Evolutionary conservation across 2,888 invertebrate species (phyloP).

Genomic region (Macrosiphum euphorbiae): DNA sequence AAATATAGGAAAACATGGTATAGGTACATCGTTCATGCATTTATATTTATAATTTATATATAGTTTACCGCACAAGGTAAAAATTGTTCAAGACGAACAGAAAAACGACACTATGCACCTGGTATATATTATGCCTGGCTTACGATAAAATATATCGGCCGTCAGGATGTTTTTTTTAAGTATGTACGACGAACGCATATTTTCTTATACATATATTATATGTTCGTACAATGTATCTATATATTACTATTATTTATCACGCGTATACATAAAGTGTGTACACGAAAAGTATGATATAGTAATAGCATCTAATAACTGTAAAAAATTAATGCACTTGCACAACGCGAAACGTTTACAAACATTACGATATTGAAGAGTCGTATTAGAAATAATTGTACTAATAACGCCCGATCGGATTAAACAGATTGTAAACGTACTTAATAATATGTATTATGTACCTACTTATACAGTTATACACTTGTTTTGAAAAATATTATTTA

Average conservation of each 20-base stretch:
- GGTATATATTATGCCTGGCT: not conserved
- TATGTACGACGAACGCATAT: not conserved
- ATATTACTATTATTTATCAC: not conserved
- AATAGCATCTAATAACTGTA: not conserved
- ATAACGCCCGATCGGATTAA: not conserved
- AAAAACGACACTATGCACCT: not conserved
- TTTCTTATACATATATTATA: not conserved
- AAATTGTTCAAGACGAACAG: not conserved
- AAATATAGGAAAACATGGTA: not conserved
- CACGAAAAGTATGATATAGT: not conserved
- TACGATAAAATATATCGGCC: not conserved
- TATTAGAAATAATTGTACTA: not conserved
- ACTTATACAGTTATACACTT: not conserved
- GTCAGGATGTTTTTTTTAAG: not conserved
- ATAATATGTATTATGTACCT: too few species aligned
- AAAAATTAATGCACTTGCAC: not conserved
- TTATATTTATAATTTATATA: not conserved
- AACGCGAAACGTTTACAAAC: not conserved
- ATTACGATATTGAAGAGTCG: not conserved
- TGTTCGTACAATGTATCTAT: not conserved
- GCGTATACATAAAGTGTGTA: not conserved
- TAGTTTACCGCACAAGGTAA: not conserved
- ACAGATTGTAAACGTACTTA: not conserved
- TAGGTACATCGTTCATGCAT: not conserved
- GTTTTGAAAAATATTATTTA: not conserved